Base-by-base conservation (phyloP, 2,797 vertebrate species). In the Crenichthys baileyi region DNA sequence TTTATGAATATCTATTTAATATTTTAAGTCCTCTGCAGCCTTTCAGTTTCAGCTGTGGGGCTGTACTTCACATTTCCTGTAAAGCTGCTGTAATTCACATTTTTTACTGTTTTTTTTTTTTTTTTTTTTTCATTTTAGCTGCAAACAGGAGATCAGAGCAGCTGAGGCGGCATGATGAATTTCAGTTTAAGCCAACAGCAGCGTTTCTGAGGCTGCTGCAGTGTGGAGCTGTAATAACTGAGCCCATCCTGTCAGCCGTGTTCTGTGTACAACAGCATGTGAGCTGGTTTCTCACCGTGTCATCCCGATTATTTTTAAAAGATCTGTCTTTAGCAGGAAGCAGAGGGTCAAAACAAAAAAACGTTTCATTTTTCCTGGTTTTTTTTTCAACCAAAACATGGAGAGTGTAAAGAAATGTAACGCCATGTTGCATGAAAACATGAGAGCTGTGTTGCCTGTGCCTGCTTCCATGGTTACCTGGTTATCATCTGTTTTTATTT, bases 61-160 rank as follows among this genome's bases (percentile, higher is more conserved):
- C 70, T n/a, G 44, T 6, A 12, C 73, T 76, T 91, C 44, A 15
- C 11, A 73, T 90, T 90, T 88, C 83, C 76, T 56, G 72, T 48
- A 71, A 79, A 71, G 79, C 76, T 74, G 71, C 3, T 73, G 80
- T 87, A 77, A 76, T 22, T 46, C 41, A 68, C 41, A 1, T 68
- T 46, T 55, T 55, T 1, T 55, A 7, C 53, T 79, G 73, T n/a
- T 4, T 78, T 41, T 73, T 77, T 74, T 84, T 78, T 12, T 29
- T 15, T 31, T 72, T n/a, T 41, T 83, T 78, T 87, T n/a, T n/a
- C n/a, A n/a, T n/a, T n/a, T 29, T 1, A 75, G 81, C 87, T 80
- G 73, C 56, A 26, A 88, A 55, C 26, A 61, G 78, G 65, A 83
- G 83, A 82, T 73, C 39, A 83, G 78, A 72, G 76, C 56, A 60